Evolutionary conservation across 2,113 vertebrate species (phyloP), one percentile per base, ranked within the genome.

Genomic region (Numida meleagris): DNA sequence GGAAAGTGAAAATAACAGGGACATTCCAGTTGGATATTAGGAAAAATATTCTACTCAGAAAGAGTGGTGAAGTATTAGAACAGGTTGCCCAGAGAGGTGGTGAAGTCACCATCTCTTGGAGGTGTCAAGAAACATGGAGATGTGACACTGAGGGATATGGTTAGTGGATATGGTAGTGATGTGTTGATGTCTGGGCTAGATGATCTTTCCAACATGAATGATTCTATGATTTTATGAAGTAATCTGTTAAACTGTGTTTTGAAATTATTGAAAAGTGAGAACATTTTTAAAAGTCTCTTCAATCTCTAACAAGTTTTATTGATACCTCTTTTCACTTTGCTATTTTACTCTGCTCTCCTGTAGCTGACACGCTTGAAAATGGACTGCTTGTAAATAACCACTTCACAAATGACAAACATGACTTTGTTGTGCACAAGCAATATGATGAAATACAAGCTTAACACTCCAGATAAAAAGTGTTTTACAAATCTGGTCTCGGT

Each of bases 311-410:
- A 79, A 86, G 14, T 73, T 89, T 93, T 90, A 81, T 38, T 71
- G 23, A 29, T 68, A 67, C n/a, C 16, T 83, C 42, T 62, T 76
- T 82, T 61, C 40, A 82, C 40, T 79, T 68, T 63, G n/a, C 25
- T 42, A 48, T 90, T 91, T 90, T 74, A 73, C 38, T 80, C 33
- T 38, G 67, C 42, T 91, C 33, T 81, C 53, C 4, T 67, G 59
- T 50, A 90, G 42, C 23, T 90, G 79, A 80, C 72, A 88, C 29
- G 34, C 63, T 77, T 89, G 82, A 88, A 95, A 95, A 88, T 48
- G 23, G 88, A 70, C 23, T 24, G 53, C 72, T 65, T 82, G 14
- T 63, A 91, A 86, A 76, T 38, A 18, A 80, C 51, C 53, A 76
- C n/a, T 23, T 5, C 2, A 36, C 51, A 82, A 78, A 85, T 65